A percentile compares a stretch with the other conserved stretches of the same genome.
These are phyloP conservation scores for Philaenus spumarius DNA, from an alignment of 1,140 invertebrate genomes.

Conservation along the genomic window DNA sequence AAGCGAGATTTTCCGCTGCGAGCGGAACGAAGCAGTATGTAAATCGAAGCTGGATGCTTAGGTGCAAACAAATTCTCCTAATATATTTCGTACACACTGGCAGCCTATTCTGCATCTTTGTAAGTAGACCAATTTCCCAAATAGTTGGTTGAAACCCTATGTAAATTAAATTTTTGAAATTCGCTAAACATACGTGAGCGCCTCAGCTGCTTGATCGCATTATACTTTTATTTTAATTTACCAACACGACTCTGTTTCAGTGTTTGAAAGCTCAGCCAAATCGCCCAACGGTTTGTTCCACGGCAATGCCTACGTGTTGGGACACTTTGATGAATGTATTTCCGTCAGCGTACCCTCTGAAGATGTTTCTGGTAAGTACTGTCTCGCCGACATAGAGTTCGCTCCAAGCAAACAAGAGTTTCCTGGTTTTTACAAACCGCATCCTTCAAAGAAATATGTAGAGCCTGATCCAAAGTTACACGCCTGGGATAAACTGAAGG, in stretches of 20 bases:
- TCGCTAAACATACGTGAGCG: too few species aligned
- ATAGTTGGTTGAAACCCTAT: too few species aligned
- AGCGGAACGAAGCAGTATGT: too few species aligned
- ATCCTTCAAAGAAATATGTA: not conserved
- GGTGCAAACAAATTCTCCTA: too few species aligned
- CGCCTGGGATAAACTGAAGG: slow-evolving; percentile 3
- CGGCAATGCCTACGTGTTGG: slow-evolving; percentile 42
- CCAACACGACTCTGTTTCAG: slow-evolving; percentile 33
- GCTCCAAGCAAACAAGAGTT: not conserved
- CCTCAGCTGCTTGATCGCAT: too few species aligned
- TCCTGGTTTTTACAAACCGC: not conserved
- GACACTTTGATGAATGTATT: slow-evolving; percentile 45
- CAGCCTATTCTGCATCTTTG: too few species aligned
- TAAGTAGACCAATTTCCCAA: too few species aligned
- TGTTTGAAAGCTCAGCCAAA: slow-evolving; percentile 45
- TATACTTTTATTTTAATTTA: not conserved
- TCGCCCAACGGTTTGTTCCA: slow-evolving; percentile 40
- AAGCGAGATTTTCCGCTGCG: too few species aligned
- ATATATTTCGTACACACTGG: too few species aligned
- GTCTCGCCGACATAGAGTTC: slow-evolving; percentile 47
- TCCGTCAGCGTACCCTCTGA: not conserved
- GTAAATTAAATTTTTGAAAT: too few species aligned
- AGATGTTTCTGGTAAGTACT: slow-evolving; percentile 47
- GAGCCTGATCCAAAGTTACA: not conserved
- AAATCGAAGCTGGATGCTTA: too few species aligned